Base-by-base conservation (phyloP, 2,888 invertebrate species). In the Eupithecia centaureata region DNA sequence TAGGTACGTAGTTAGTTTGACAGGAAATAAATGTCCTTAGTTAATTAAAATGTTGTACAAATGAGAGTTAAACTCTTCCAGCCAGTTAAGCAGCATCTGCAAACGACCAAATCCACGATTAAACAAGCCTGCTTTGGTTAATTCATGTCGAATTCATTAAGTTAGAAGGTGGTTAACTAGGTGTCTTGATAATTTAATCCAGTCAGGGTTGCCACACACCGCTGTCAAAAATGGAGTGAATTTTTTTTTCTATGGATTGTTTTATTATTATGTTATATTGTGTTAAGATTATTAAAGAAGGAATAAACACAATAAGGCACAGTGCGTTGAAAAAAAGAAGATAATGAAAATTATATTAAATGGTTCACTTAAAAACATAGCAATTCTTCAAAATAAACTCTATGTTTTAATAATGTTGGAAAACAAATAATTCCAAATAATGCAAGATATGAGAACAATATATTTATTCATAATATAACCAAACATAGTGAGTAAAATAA, bases 101-200 rank as follows among this genome's bases (percentile, higher is more conserved):
- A 78, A 79, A 71, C 27, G 68, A 54, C 67, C 59, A 67, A 66
- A 76, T 72, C 67, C 65, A 68, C 73, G 67, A 69, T 75, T 73
- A 73, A 66, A 60, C 63, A 65, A 64, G 73, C 77, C 78, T 82
- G 57, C 32, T 57, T 57, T 57, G 85, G 86, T 87, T 86, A 89
- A 92, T 88, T 89, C 90, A 88, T 88, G 89, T 87, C 83, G 89
- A 92, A 92, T 92, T 92, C 91, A 93, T 92, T 92, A 92, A 88
- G 85, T 89, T 89, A 83, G 82, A 82, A 87, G 87, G 86, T 85
- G 87, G 84, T 85, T 92, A 91, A 92, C 91, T 88, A 92, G 92
- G 92, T 92, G 92, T 91, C 93, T 92, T 93, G 91, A 93, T 92
- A 92, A 92, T 93, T 92, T 93, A 93, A 93, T 93, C 92, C 91